Percentiles rank a stretch among this genome's conserved stretches.
Conservation (phyloP, 1,140 invertebrate genomes). For the Eriosoma lanigerum region DNA sequence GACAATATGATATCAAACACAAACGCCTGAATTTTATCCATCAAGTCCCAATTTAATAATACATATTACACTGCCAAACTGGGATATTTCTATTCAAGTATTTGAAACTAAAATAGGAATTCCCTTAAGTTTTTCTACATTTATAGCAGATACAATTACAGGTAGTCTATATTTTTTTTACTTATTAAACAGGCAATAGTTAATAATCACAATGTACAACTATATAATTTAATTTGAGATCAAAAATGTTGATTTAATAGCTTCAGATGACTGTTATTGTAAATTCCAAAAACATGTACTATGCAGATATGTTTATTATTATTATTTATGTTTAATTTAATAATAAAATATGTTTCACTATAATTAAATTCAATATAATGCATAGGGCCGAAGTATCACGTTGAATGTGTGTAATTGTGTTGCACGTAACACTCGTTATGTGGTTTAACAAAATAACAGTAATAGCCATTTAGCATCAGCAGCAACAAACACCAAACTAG, state of each 20-base stretch:
- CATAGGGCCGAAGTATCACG: conserved; percentile 75
- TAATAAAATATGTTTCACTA: no score
- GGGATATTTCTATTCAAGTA: conserved; percentile 14
- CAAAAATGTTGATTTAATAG: not conserved
- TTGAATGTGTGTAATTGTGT: conserved; percentile 79
- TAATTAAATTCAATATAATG: conserved; percentile 34
- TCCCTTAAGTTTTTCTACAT: not conserved
- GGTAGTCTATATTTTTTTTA: not conserved
- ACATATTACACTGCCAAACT: not conserved
- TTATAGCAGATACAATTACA: not conserved
- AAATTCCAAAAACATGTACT: no score
- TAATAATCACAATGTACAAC: not conserved
- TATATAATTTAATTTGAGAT: conserved; percentile 12
- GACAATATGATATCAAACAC: not conserved
- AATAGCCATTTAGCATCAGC: not conserved
- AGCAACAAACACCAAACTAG: conserved; percentile 59
- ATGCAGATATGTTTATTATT: no score
- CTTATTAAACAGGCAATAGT: not conserved
- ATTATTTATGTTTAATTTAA: no score
- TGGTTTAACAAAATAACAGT: conserved; percentile 67
- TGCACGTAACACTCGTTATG: conserved; percentile 78
- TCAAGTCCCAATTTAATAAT: not conserved
- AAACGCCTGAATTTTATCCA: conserved; percentile 8
- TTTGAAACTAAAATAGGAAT: no score
- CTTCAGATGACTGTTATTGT: not conserved